Percentiles rank a stretch among this genome's conserved stretches.
phyloP scores from a whole-genome alignment of 2,797 vertebrate species.

The Buphagus erythrorhynchus region DNA sequence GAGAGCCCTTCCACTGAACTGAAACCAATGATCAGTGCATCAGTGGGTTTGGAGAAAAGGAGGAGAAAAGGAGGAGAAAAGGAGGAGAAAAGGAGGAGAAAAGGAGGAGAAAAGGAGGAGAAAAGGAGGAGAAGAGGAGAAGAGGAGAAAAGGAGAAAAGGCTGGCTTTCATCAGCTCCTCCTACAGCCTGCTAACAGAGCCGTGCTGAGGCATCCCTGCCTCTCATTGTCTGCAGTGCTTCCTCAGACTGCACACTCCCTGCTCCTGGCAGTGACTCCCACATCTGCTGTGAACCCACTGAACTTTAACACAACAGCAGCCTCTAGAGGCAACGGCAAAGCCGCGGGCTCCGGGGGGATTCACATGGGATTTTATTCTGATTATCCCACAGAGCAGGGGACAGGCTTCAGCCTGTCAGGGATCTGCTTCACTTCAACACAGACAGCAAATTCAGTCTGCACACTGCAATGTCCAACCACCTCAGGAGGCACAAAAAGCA shows the following conservation, averaged over 20 bases:
- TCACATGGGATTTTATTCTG: accelerated
- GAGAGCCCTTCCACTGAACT: background rate
- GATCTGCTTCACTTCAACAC: background rate
- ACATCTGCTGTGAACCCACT: accelerated
- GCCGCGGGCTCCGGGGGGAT: background rate
- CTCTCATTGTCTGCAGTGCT: background rate
- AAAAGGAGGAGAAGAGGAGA: too few species aligned
- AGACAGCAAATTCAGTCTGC: background rate
- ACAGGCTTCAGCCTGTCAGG: background rate
- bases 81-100: too few species aligned
- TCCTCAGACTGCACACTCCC: background rate
- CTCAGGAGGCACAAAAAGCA: background rate
- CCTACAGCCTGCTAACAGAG: background rate
- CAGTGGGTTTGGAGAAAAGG: background rate
- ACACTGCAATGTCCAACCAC: background rate
- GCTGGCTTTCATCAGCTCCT: background rate
- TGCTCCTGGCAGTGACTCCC: background rate
- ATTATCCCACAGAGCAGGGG: background rate
- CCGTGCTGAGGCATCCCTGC: background rate
- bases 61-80: too few species aligned
- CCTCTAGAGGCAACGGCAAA: slow-evolving; percentile 62
- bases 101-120: too few species aligned
- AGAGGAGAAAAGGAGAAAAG: background rate
- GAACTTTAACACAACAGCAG: slow-evolving; percentile 68
- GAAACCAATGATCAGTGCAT: background rate